Base-by-base conservation (phyloP, 1,140 invertebrate species). In the Delia radicum region DNA sequence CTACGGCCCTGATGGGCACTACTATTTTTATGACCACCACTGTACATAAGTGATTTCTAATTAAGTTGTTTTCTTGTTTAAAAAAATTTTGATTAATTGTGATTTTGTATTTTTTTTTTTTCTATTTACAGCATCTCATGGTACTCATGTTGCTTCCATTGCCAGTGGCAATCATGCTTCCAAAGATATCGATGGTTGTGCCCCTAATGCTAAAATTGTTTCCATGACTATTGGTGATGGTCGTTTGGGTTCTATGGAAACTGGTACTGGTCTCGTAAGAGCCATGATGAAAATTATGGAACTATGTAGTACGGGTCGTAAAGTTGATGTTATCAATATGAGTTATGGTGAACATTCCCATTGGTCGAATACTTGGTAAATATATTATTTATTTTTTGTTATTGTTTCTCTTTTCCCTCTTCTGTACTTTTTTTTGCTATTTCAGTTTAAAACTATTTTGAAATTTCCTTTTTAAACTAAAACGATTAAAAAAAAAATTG, bases 131-230 rank as follows among this genome's bases (percentile, higher is more conserved):
- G 95, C 95, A 27, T 92, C 93, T 69, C 98, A 99, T 87, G 98
- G 97, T 18, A 98, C 97, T 1, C 98, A 99, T 85, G 98, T 99
- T 15, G 96, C 97, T 0, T 94, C 95, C 21, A 99, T 99, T 79
- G 95, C 97, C 27, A 92, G 96, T 24, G 97, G 93, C 0, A 91
- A 96, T 88, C 98, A 97, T 87, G 94, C 96, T 0, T 91, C 93
- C 48, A 94, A 96, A 6, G 95, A 98, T 78, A 89, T 93, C 79
- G 98, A 98, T 88, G 98, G 98, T 2, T 90, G 99, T 2, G 97
- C 98, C 2, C 98, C 98, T 5, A 98, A 98, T 67, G 97, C 97
- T 6, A 96, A 99, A 88, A 93, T 99, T 76, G 90, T 99, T 48
- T 97, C 96, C 0, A 89, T 99, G 29, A 94, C 93, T 27, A 97